Conservation (phyloP, 2,113 vertebrate species). For the Tauraco erythrolophus region DNA sequence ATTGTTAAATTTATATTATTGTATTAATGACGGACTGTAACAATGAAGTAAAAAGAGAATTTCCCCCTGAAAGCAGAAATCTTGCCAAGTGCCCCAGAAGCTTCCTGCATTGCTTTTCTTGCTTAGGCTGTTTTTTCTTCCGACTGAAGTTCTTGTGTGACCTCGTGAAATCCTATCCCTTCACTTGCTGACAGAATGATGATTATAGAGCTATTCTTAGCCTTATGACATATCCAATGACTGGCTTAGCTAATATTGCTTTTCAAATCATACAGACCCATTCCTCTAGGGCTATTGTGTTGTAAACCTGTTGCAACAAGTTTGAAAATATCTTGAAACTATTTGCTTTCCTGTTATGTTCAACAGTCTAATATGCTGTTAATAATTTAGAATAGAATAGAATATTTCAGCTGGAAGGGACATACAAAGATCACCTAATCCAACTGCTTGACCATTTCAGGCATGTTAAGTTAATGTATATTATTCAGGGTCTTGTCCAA, state of each 20-base stretch:
- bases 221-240: not conserved
- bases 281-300: not conserved
- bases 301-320: not conserved
- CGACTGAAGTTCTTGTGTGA: not conserved
- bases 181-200: not conserved
- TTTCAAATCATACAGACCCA: not conserved
- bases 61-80: not conserved
- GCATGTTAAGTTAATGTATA: too few species aligned
- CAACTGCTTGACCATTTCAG: not conserved
- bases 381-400: not conserved
- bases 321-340: not conserved
- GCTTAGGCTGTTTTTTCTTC: not conserved
- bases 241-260: not conserved
- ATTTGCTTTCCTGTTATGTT: not conserved
- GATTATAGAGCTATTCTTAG: slow-evolving; percentile 18
- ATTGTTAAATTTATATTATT: not conserved
- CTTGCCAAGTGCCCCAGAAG: not conserved
- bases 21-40: not conserved
- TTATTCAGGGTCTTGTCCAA: too few species aligned
- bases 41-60: not conserved
- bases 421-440: not conserved
- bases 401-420: not conserved
- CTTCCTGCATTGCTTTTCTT: not conserved
- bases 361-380: not conserved
- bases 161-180: slow-evolving; percentile 20